Evolutionary conservation across 92 coral and sea anemone genomes (phyloP), one percentile per base, ranked within the genome.

Genomic region (Porites rus): DNA sequence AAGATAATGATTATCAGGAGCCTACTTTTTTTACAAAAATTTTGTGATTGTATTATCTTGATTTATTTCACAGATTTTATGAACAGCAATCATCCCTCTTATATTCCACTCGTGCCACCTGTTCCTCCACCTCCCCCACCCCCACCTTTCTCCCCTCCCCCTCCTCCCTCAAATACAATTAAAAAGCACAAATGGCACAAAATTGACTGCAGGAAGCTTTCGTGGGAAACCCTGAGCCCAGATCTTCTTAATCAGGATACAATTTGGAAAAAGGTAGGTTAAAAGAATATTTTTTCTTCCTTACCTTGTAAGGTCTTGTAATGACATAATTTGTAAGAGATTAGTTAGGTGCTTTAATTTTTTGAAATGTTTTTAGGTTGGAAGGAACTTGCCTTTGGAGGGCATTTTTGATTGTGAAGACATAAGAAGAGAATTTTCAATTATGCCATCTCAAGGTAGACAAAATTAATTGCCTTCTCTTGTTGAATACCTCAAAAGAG

Each of bases 171-270:
- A 38, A 85, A 85, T 7, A 58, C 96, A 18, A 20, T 74, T 17
- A 82, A 72, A 10, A 81, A 72, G 20, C 82, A 65, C 76, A 78
- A 88, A 19, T 28, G 88, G 17, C 68, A 61, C 9, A 50, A 58
- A 24, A 69, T 93, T 16, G 93, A 92, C 13, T 91, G 97, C 65
- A 79, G 95, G 52, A 93, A 88, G 69, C 72, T 91, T 54, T 89
- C 92, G n/a, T 94, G 97, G 97, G 93, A 91, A 77, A 83, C 76
- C 16, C 89, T 94, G 16, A 86, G 94, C 69, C 81, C 83, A 58
- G 81, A 75, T 59, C 84, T 91, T 50, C 77, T 89, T 61, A 64
- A 77, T 20, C 60, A 69, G 59, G 89, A 84, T 64, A 92, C 94
- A 1, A 86, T 94, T 59, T 94, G 97, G 97, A 91, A 86, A 50